A percentile compares a stretch with the other conserved stretches of the same genome.
Conservation (phyloP, 2,113 vertebrate genomes). For the Platichthys stellatus region DNA sequence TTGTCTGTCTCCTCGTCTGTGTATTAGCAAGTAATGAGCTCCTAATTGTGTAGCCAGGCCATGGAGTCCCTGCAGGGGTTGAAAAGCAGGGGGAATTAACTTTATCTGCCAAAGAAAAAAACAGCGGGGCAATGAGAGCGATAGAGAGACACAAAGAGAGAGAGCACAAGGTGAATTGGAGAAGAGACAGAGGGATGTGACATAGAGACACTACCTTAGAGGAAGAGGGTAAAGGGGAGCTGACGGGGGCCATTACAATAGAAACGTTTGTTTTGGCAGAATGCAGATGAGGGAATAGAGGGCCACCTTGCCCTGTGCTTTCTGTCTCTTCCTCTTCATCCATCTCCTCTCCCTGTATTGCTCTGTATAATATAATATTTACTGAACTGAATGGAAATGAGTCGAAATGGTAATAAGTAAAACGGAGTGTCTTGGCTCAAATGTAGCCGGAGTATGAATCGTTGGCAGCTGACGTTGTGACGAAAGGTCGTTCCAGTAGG, state of each 20-base stretch:
- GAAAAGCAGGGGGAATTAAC: conserved; percentile 50
- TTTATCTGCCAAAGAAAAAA: conserved; percentile 47
- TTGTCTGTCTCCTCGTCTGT: conserved; percentile 62
- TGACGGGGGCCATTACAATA: conserved; percentile 1
- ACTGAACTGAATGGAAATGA: too few species aligned
- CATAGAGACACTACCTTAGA: conserved; percentile 26
- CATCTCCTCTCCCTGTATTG: conserved; percentile 12
- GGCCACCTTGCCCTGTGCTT: conserved; percentile 3
- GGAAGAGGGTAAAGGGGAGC: conserved; percentile 13
- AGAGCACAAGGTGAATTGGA: conserved; percentile 35
- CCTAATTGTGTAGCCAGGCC: conserved; percentile 73
- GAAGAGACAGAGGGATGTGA: conserved; percentile 32
- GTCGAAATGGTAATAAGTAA: conserved; percentile 34
- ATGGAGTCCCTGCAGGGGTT: conserved; percentile 60
- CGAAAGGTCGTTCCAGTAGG: conserved; percentile 66
- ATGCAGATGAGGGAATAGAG: conserved; percentile 56
- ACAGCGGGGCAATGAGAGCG: conserved; percentile 30
- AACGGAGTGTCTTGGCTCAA: conserved; percentile 30
- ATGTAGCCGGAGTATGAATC: conserved; percentile 26
- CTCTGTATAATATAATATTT: not conserved
- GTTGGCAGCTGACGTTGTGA: conserved; percentile 33
- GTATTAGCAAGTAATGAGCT: conserved; percentile 72
- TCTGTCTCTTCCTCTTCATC: not conserved
- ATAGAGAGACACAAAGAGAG: conserved; percentile 30
- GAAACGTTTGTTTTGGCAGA: conserved; percentile 39